phyloP scores from a whole-genome alignment of 2,113 vertebrate species.

The Herpailurus yagouaroundi region DNA sequence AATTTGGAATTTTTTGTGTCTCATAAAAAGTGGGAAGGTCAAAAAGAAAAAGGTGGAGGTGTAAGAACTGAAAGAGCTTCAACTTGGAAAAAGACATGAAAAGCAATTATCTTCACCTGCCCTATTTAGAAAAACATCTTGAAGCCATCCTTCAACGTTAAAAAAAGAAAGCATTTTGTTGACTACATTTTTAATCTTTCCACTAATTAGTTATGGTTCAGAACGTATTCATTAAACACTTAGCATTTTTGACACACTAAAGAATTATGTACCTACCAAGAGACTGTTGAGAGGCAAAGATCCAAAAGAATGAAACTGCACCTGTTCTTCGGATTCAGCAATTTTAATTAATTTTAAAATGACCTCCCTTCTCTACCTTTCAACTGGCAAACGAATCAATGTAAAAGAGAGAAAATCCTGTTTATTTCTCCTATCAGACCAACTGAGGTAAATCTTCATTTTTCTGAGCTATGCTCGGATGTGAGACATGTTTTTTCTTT shows the following conservation, averaged over 20 bases:
- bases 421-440: neutral
- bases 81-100: constrained; percentile 58
- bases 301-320: constrained; percentile 55
- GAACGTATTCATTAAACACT: constrained; percentile 58
- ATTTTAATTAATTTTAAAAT: constrained; percentile 68
- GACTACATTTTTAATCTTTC: constrained; percentile 39
- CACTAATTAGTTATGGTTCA: constrained; percentile 66
- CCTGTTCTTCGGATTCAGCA: constrained; percentile 60
- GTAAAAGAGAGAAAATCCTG: neutral
- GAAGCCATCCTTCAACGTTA: constrained; percentile 43
- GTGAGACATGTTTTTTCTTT: neutral
- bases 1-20: constrained; percentile 77
- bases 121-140: constrained; percentile 63
- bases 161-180: constrained; percentile 60
- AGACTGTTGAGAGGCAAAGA: constrained; percentile 36
- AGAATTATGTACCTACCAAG: constrained; percentile 55
- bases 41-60: constrained; percentile 62
- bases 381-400: neutral
- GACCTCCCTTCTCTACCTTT: constrained; percentile 20
- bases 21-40: constrained; percentile 60
- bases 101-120: constrained; percentile 64
- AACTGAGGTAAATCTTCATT: neutral
- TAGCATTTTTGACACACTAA: constrained; percentile 60
- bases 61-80: constrained; percentile 63
- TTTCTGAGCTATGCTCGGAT: neutral